phyloP scores from a whole-genome alignment of 2,888 invertebrate genomes.

The Epinotia ramella region DNA sequence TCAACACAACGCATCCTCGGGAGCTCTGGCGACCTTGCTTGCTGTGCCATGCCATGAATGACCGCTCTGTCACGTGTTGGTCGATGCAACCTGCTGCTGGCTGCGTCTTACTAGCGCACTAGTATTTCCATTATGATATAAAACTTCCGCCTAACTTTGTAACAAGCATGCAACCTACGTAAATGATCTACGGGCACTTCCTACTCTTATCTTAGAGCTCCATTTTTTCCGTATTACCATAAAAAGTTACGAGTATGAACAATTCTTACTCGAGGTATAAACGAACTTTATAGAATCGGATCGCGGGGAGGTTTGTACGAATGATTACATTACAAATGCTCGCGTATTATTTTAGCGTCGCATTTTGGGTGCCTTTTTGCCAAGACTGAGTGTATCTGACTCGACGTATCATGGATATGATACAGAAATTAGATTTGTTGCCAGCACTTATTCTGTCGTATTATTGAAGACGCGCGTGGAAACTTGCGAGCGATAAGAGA shows the following conservation, averaged over 20 bases:
- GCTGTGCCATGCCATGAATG: no score
- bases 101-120: background rate
- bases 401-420: background rate
- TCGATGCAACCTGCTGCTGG: no score
- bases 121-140: background rate
- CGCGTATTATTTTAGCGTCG: slow-evolving; percentile 48
- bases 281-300: slow-evolving; percentile 11
- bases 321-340: slow-evolving; percentile 50
- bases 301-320: slow-evolving; percentile 45
- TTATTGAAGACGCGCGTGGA: no score
- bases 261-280: background rate
- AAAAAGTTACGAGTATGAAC: slow-evolving; percentile 2
- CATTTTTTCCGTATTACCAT: slow-evolving; percentile 9
- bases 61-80: no score
- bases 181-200: background rate
- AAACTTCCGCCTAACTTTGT: background rate
- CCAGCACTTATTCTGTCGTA: no score
- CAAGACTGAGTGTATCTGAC: background rate
- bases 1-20: no score
- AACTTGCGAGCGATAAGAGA: no score
- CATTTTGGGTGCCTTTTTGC: slow-evolving; percentile 46
- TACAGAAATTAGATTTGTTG: background rate
- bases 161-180: background rate
- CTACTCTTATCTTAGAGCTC: background rate
- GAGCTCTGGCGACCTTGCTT: no score